These are phyloP conservation scores for Zaprionus gabonicus DNA, from an alignment of 1,140 invertebrate species.

Conservation along the genomic window DNA sequence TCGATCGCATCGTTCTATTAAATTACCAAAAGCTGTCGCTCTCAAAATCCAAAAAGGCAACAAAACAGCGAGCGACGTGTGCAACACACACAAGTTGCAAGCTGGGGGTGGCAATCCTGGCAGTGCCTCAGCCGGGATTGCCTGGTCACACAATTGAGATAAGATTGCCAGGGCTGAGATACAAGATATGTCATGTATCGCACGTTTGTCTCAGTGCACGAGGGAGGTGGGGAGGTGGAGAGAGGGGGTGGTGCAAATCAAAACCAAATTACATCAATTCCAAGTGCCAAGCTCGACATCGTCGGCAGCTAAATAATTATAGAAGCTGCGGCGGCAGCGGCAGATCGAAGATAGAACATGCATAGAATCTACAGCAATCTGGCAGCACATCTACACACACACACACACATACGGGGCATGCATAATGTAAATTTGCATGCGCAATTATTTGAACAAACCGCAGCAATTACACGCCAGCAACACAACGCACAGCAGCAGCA, in stretches of 20 bases:
- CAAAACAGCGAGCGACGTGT: conserved; percentile 48
- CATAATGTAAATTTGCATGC: conserved; percentile 81
- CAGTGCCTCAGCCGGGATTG: conserved; percentile 40
- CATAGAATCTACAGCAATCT: conserved; percentile 47
- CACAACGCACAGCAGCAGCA: conserved; percentile 45
- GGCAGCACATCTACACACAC: conserved; percentile 3
- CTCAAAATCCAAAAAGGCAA: conserved; percentile 66
- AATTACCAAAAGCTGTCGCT: conserved; percentile 75
- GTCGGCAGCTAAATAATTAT: conserved; percentile 72
- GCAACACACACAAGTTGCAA: conserved; percentile 43
- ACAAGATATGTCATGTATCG: conserved; percentile 83
- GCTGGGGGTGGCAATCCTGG: conserved; percentile 24
- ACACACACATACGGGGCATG: conserved; percentile 43
- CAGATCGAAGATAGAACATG: conserved; percentile 81
- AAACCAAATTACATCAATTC: conserved; percentile 77
- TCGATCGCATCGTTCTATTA: conserved; percentile 80
- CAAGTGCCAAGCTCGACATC: conserved; percentile 45
- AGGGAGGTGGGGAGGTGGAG: conserved; percentile 12
- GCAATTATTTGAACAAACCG: conserved; percentile 82
- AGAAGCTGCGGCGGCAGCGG: conserved; percentile 55
- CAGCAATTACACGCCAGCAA: conserved; percentile 77
- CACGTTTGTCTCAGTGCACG: conserved; percentile 47
- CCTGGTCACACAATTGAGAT: conserved; percentile 81
- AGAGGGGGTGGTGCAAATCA: conserved; percentile 40
- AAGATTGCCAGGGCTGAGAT: conserved; percentile 73